Evolutionary conservation across 1,140 invertebrate genomes (phyloP), one percentile per base, ranked within the genome.

Genomic region (Zaprionus africanus): DNA sequence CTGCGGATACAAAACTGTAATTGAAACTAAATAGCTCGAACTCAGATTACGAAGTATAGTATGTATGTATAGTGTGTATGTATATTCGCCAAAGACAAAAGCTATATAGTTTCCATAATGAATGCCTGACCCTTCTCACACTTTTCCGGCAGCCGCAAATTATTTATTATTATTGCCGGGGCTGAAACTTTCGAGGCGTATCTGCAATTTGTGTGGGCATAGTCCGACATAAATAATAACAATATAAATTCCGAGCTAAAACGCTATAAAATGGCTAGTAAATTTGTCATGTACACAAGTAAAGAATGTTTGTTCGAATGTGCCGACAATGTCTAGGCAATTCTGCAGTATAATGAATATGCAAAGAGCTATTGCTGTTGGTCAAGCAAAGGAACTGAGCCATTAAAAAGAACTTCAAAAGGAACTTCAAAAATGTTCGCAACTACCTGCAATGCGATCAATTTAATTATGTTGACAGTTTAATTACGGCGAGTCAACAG

Each of bases 391-490:
- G 46, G 24, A 63, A 58, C 36, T 9, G 51, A 34, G 17, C 34
- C 36, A 6, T 15, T 22, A 22, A 22, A 22, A 22, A 22, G 22
- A 22, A 22, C 22, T 22, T n/a, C 28, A 22, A 15, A 19, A 31
- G 43, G 15, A 67, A 24, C 28, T 19, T 43, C 38, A 26, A 26
- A 6, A 43, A 66, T 66, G 19, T 43, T 51, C 5, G 5, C 9
- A 51, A 24, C 46, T 12, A 24, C 22, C 64, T 49, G 41, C 59
- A 61, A 34, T 65, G 76, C 76, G 46, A 90, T 88, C 84, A 88
- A 88, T 88, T 90, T 71, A 90, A 84, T 90, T 88, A 84, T 68
- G 85, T 68, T 63, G 84, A 90, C 84, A 88, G 85, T 78, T 90
- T 88, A 88, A 88, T 88, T 84, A 88, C 73, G 81, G 49, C n/a